phyloP scores from a whole-genome alignment of 2,888 invertebrate genomes.

The Cryptus viduatorius region DNA sequence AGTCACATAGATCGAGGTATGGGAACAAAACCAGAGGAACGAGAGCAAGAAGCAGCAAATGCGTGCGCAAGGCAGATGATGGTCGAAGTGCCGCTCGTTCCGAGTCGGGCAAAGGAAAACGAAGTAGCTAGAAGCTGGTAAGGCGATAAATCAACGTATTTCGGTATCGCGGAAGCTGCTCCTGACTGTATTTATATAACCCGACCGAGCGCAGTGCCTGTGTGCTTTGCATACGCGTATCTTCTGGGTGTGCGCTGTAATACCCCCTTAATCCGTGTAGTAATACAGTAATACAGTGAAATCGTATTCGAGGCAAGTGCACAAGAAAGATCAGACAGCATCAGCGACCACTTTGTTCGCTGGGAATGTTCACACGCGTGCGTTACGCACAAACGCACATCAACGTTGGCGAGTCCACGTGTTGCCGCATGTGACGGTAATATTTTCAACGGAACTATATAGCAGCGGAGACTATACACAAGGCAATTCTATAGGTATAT shows the following conservation, averaged over 20 bases:
- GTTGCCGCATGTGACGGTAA: not conserved
- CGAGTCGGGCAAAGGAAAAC: conserved; percentile 32
- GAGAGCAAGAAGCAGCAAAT: conserved; percentile 12
- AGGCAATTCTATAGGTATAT: conserved; percentile 18
- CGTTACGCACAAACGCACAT: conserved; percentile 23
- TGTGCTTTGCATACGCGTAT: conserved; percentile 33
- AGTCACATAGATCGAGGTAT: conserved; percentile 9
- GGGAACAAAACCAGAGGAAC: conserved; percentile 15
- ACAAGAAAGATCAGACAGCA: conserved; percentile 46
- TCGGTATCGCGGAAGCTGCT: conserved; percentile 82
- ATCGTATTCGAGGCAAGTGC: conserved; percentile 18
- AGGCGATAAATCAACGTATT: conserved; percentile 82
- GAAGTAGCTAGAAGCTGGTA: conserved; percentile 50
- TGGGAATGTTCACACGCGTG: conserved; percentile 51
- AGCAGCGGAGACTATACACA: not conserved
- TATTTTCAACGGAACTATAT: conserved; percentile 31
- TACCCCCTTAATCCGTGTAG: not conserved
- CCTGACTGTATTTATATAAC: conserved; percentile 79
- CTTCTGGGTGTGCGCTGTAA: conserved; percentile 6
- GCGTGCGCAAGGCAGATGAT: conserved; percentile 36
- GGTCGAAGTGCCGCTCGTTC: conserved; percentile 5
- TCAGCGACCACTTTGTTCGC: conserved; percentile 58
- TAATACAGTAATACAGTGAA: not conserved
- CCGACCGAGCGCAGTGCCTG: conserved; percentile 40
- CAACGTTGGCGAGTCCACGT: not conserved